A percentile compares a stretch with the other conserved stretches of the same genome.
Conservation (phyloP, 2,888 invertebrate genomes). For the Phasia obesa region DNA sequence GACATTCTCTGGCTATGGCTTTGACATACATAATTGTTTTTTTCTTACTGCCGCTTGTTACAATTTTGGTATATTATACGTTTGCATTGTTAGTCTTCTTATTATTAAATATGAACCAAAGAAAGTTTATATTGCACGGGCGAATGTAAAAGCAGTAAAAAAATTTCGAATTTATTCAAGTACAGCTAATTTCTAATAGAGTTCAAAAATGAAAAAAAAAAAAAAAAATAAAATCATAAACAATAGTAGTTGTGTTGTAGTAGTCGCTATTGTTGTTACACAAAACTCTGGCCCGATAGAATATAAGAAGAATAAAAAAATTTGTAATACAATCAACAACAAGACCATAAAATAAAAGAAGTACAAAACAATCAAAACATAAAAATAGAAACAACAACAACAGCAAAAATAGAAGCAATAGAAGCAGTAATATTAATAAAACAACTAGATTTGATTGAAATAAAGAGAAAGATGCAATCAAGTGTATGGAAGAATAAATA, state of each 20-base stretch:
- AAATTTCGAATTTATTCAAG: slow-evolving; percentile 47
- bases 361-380: slow-evolving; percentile 7
- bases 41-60: background rate
- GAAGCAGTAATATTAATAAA: slow-evolving; percentile 20
- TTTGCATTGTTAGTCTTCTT: background rate
- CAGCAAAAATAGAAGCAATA: background rate
- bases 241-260: slow-evolving; percentile 24
- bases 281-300: slow-evolving; percentile 12
- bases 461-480: slow-evolving; percentile 52
- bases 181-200: slow-evolving; percentile 52
- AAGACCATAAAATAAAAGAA: slow-evolving; percentile 8
- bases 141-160: background rate
- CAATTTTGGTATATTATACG: background rate
- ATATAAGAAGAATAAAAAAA: slow-evolving; percentile 4
- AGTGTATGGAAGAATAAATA: slow-evolving; percentile 50
- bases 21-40: too few relatives aligned
- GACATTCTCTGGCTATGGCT: too few relatives aligned
- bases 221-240: slow-evolving; percentile 3
- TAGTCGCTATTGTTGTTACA: slow-evolving; percentile 21
- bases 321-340: slow-evolving; percentile 42
- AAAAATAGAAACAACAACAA: slow-evolving; percentile 15
- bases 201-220: slow-evolving; percentile 37
- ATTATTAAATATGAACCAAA: slow-evolving; percentile 17
- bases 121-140: background rate
- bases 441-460: slow-evolving; percentile 51